These are phyloP conservation scores for Ectropis grisescens DNA, from an alignment of 1,140 invertebrate genomes.

Conservation along the genomic window DNA sequence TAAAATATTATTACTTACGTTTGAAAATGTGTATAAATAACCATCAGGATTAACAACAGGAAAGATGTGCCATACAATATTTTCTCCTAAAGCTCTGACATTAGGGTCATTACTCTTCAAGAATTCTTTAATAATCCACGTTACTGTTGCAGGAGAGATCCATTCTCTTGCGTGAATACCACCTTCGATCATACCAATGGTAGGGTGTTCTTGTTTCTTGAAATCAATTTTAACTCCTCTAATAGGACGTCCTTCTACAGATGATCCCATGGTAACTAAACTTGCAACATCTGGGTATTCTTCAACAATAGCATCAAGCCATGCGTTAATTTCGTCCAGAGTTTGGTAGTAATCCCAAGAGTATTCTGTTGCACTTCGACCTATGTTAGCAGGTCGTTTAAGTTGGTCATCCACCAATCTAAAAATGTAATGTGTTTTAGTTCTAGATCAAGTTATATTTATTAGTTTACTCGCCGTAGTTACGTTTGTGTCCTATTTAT, in stretches of 20 bases:
- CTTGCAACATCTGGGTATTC: constrained; percentile 64
- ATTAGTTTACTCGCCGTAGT: too few species aligned
- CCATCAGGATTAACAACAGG: constrained; percentile 85
- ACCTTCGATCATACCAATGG: constrained; percentile 72
- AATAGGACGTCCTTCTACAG: constrained; percentile 71
- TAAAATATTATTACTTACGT: constrained; percentile 29
- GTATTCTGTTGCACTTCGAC: constrained; percentile 13
- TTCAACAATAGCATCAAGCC: constrained; percentile 53
- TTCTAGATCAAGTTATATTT: too few species aligned
- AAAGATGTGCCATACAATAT: constrained; percentile 78
- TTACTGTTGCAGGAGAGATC: constrained; percentile 83
- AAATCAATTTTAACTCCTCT: constrained; percentile 70
- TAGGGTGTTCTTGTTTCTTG: constrained; percentile 25
- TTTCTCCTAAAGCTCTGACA: constrained; percentile 66
- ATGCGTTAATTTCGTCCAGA: constrained; percentile 59
- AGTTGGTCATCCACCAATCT: constrained; percentile 22
- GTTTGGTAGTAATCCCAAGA: constrained; percentile 58
- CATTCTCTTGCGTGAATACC: constrained; percentile 83
- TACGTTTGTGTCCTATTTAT: too few species aligned
- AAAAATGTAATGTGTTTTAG: not conserved
- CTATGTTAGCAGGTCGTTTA: constrained; percentile 10
- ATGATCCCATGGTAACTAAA: constrained; percentile 63
- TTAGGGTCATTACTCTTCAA: constrained; percentile 68
- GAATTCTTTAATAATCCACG: constrained; percentile 78
- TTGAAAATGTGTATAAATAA: constrained; percentile 74